A percentile compares a stretch with the other conserved stretches of the same genome.
phyloP scores from a whole-genome alignment of 2,113 vertebrate species.

The Cariama cristata region DNA sequence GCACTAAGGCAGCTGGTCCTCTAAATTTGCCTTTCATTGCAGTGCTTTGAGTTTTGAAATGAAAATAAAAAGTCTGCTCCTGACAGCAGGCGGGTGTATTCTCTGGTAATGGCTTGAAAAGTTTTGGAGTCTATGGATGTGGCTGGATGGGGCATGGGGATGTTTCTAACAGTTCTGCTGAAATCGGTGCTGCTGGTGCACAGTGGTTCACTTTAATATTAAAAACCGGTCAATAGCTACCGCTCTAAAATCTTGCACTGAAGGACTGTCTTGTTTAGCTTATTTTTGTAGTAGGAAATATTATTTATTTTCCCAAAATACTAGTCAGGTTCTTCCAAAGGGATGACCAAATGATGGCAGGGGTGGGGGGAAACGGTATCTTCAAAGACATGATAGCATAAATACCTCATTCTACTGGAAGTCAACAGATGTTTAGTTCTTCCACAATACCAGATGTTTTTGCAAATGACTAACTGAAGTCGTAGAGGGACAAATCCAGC shows the following conservation, averaged over 20 bases:
- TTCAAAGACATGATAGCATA: neutral
- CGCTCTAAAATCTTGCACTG: neutral
- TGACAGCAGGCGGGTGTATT: neutral
- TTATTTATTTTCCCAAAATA: neutral
- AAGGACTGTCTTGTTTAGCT: neutral
- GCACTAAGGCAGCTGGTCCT: slow-evolving; percentile 25
- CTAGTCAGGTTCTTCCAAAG: neutral
- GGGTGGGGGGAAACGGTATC: accelerated
- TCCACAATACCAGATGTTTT: neutral
- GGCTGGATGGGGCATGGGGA: neutral
- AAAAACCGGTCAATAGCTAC: neutral
- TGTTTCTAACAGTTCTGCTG: neutral
- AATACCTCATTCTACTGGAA: neutral
- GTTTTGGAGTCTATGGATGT: neutral
- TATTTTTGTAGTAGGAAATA: neutral
- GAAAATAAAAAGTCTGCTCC: neutral
- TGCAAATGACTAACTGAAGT: neutral
- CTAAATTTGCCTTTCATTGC: neutral
- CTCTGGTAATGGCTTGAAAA: neutral
- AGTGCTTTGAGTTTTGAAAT: neutral
- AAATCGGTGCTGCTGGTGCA: neutral
- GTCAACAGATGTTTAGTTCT: neutral
- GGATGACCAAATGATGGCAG: neutral
- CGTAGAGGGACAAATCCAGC: neutral
- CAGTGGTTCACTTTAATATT: neutral